phyloP scores from a whole-genome alignment of 2,797 vertebrate genomes.

The Ibycter americanus region DNA sequence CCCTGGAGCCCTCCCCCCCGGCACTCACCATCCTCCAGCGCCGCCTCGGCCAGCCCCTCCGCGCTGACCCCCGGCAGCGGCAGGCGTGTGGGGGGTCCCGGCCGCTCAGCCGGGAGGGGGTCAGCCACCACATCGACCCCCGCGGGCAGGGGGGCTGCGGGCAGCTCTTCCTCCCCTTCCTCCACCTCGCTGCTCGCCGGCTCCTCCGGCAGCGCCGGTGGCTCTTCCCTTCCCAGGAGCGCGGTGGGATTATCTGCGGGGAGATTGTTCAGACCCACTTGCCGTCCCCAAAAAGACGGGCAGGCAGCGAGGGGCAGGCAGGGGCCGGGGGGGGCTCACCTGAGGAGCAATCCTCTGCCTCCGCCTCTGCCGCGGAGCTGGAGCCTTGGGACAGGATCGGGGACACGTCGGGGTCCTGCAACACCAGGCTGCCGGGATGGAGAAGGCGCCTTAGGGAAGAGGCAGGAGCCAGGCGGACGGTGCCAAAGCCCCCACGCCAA shows the following conservation, averaged over 20 bases:
- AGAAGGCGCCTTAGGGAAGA: rapidly evolving
- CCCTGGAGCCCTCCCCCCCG: rapidly evolving
- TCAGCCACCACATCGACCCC: background rate
- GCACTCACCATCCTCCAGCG: slow-evolving; percentile 76
- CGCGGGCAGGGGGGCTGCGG: background rate
- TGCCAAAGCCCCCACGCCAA: background rate
- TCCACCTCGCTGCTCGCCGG: background rate
- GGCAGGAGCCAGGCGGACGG: background rate
- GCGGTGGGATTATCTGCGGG: background rate
- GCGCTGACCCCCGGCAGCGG: background rate
- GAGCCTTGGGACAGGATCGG: background rate
- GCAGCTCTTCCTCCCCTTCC: background rate
- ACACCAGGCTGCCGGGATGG: slow-evolving; percentile 18
- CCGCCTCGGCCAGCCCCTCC: slow-evolving; percentile 71
- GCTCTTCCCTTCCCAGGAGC: background rate
- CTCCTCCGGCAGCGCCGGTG: background rate
- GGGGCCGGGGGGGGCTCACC: background rate
- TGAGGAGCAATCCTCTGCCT: background rate
- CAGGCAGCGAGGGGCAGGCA: background rate
- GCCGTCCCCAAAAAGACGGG: rapidly evolving
- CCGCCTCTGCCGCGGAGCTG: background rate
- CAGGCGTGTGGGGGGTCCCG: background rate
- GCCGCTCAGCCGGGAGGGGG: background rate
- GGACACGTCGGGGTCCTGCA: slow-evolving; percentile 41
- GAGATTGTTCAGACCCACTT: background rate